These are phyloP conservation scores for Phodopus roborovskii DNA, from an alignment of 2,113 vertebrate genomes.

Conservation along the genomic window DNA sequence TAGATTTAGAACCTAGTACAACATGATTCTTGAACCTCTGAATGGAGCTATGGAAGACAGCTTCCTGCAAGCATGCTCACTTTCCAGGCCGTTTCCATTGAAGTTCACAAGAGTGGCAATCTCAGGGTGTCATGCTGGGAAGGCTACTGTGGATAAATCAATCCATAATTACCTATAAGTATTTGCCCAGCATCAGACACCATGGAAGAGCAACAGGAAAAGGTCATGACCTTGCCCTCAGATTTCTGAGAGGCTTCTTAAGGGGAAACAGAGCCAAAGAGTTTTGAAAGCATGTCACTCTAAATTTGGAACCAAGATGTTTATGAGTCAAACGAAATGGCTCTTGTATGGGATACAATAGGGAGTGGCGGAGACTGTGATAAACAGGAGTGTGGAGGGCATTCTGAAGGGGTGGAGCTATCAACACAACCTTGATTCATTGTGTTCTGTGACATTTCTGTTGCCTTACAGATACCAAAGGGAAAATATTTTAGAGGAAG, in stretches of 20 bases:
- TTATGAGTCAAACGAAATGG: background rate
- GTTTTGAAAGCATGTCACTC: background rate
- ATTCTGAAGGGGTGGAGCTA: background rate
- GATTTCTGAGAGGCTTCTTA: background rate
- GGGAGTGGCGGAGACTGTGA: background rate
- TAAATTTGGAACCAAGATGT: background rate
- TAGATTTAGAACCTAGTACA: background rate
- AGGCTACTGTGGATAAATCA: background rate
- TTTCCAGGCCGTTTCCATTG: background rate
- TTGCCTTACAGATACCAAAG: background rate
- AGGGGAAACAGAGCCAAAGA: background rate
- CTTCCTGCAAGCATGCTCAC: background rate
- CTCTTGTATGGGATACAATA: background rate
- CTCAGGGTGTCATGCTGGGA: background rate
- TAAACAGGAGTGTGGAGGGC: background rate
- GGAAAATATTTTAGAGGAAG: background rate
- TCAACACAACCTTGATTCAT: background rate
- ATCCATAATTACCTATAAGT: background rate
- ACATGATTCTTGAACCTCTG: background rate
- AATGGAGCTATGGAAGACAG: background rate
- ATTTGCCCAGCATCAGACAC: background rate
- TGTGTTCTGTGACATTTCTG: background rate
- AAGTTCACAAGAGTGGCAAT: background rate
- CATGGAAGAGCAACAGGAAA: background rate
- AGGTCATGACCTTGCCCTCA: background rate